Conservation (phyloP, 35 echinoderm and acorn worm genomes). For the Diadema setosum region DNA sequence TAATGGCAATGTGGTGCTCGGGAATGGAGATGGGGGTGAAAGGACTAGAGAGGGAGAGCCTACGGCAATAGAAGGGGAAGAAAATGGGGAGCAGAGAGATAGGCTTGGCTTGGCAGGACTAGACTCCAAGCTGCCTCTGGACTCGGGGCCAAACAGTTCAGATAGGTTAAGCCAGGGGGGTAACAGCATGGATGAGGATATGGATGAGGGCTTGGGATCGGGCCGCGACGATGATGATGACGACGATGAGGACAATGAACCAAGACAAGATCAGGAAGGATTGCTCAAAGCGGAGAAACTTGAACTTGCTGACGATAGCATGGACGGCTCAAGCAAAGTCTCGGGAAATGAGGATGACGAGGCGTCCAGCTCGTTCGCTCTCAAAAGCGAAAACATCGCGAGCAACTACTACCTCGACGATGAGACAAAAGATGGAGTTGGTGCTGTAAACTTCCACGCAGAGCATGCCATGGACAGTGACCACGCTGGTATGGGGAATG, state of each 20-base stretch:
- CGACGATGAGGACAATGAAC: background rate
- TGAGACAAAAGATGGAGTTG: background rate
- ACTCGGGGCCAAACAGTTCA: background rate
- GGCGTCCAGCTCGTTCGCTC: background rate
- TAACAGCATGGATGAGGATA: background rate
- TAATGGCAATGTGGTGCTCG: background rate
- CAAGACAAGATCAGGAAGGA: background rate
- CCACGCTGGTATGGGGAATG: background rate
- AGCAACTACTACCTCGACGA: background rate
- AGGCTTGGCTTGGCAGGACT: background rate
- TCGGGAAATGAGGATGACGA: constrained; percentile 45
- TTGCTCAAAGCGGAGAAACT: background rate
- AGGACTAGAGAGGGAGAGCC: background rate
- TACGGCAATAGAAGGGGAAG: background rate
- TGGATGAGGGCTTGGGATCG: background rate
- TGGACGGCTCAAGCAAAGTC: constrained; percentile 24
- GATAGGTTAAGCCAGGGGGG: background rate
- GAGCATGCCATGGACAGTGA: background rate
- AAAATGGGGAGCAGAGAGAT: background rate
- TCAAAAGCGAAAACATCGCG: background rate
- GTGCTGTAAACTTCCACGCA: background rate
- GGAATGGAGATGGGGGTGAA: background rate
- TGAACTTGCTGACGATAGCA: background rate
- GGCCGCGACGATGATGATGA: background rate
- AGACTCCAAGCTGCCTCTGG: background rate